phyloP scores from a whole-genome alignment of 2,113 vertebrate genomes.

The Phrynosoma blainvillii region DNA sequence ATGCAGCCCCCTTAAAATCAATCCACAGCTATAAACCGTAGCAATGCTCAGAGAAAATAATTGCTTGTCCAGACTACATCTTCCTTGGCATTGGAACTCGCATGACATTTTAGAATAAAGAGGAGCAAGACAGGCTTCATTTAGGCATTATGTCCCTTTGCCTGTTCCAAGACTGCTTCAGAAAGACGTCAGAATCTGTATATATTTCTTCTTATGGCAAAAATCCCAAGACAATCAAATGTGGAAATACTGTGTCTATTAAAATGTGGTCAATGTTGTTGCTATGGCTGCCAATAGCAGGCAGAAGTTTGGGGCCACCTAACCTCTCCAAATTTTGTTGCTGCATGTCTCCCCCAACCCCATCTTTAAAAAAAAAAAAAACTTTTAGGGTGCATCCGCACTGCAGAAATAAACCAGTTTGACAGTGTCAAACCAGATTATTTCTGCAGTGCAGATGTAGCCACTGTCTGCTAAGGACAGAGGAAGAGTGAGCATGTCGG shows the following conservation, averaged over 20 bases:
- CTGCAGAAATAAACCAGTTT: too few species aligned
- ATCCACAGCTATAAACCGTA: background rate
- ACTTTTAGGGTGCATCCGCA: too few species aligned
- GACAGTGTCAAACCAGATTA: too few species aligned
- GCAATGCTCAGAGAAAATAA: background rate
- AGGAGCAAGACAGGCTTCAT: background rate
- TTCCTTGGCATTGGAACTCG: background rate
- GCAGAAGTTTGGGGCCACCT: background rate
- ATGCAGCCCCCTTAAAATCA: background rate
- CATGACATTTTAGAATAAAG: background rate
- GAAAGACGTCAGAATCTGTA: background rate
- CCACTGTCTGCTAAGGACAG: too few species aligned
- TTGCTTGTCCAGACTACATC: background rate
- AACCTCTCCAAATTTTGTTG: background rate
- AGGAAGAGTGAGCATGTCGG: too few species aligned
- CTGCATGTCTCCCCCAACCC: background rate
- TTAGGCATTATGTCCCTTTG: background rate
- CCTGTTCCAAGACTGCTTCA: background rate
- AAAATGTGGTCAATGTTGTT: background rate
- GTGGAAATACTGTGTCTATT: background rate
- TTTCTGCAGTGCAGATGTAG: too few species aligned
- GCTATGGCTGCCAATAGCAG: too few species aligned
- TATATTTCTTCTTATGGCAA: too few species aligned
- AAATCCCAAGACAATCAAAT: background rate
- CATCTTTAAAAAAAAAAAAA: background rate